Evolutionary conservation across 1,140 invertebrate genomes (phyloP), one percentile per base, ranked within the genome.

Genomic region (Drosophila navojoa): DNA sequence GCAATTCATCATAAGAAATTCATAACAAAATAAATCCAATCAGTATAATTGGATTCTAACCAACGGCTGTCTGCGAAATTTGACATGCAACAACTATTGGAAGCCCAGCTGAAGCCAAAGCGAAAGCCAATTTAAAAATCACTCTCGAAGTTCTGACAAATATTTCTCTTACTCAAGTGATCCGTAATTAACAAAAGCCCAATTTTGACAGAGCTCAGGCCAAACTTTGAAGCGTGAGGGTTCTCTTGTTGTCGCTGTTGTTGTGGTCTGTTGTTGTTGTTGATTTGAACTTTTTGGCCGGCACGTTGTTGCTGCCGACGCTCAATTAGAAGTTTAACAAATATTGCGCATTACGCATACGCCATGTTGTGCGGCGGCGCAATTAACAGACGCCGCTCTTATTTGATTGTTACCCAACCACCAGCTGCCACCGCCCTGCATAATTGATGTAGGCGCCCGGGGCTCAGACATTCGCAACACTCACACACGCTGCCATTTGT

Each of bases 361-460:
- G 64, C 59, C 66, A 44, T 38, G 47, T 61, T 40, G 45, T 57
- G 58, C 25, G 47, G 63, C 44, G 58, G 52, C 60, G 35, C 64
- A 81, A 74, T 81, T 81, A 81, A 62, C 52, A 66, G 44, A 35
- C 40, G 22, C 45, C 40, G 49, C 40, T 64, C 19, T 42, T 58
- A 40, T 52, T 54, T 15, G 32, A 44, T 42, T 45, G 22, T 29
- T 64, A 32, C 60, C 35, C 16, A 53, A 38, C 52, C 16, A 53
- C 40, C 52, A 15, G 15, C 47, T 54, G 13, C 35, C 44, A 58
- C 7, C 49, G 15, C 22, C 42, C 49, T 78, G 57, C 63, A 81
- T 81, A 82, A 81, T 81, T 81, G 74, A 81, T 81, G 74, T 57
- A 11, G 40, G 16, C 27, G 16, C n/a, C 61, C 27, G n/a, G 15